A percentile compares a stretch with the other conserved stretches of the same genome.
phyloP scores from a whole-genome alignment of 2,113 vertebrate genomes.

The Mus spicilegus region DNA sequence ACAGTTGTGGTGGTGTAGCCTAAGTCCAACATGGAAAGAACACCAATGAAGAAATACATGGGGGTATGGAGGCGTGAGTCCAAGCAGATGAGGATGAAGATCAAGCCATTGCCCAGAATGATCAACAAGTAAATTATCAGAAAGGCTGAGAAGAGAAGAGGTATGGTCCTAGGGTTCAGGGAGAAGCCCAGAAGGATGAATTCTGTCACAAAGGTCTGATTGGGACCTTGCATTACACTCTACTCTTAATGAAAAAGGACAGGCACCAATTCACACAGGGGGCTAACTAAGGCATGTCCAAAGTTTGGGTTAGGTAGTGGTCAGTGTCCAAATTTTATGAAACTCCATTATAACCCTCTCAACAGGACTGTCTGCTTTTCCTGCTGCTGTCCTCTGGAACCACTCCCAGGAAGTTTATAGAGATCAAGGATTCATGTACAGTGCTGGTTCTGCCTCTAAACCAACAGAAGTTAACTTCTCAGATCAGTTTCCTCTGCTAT shows the following conservation, averaged over 20 bases:
- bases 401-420: background rate
- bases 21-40: conserved; percentile 76
- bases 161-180: conserved; percentile 3
- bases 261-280: background rate
- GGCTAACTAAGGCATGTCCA: background rate
- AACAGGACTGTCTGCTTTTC: background rate
- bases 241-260: conserved; percentile 50
- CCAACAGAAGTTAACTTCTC: background rate
- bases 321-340: background rate
- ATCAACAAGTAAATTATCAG: conserved; percentile 69
- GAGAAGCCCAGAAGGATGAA: conserved; percentile 79
- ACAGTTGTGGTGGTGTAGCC: conserved; percentile 75
- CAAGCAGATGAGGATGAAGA: conserved; percentile 71
- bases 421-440: background rate
- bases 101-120: conserved; percentile 66
- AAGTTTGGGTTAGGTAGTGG: background rate
- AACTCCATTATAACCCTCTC: background rate
- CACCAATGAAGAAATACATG: conserved; percentile 71
- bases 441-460: background rate
- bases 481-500: background rate
- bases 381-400: background rate
- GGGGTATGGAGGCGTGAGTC: conserved; percentile 72
- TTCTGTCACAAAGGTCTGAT: conserved; percentile 72
- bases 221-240: conserved; percentile 58
- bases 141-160: conserved; percentile 72